Percentiles rank a stretch among this genome's conserved stretches.
phyloP scores from a whole-genome alignment of 2,797 vertebrate species.

The Octomys mimax region DNA sequence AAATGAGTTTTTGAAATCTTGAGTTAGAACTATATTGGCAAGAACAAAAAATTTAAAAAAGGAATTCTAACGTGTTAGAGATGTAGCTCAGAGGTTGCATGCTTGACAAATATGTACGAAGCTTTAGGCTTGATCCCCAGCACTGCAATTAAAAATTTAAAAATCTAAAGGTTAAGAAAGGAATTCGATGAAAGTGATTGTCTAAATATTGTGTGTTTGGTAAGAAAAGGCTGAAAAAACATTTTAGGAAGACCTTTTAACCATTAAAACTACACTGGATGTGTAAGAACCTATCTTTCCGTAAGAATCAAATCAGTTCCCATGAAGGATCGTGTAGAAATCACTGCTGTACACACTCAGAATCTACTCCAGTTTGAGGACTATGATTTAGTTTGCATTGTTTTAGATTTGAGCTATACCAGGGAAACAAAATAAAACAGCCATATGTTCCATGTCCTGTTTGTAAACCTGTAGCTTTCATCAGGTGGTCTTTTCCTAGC shows the following conservation, averaged over 20 bases:
- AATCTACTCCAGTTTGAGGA: neutral
- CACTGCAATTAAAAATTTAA: no score
- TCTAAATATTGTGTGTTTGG: neutral
- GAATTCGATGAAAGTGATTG: neutral
- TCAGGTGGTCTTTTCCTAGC: neutral
- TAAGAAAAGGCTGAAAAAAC: neutral
- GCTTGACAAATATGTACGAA: neutral
- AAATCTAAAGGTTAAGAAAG: neutral
- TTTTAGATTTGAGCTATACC: neutral
- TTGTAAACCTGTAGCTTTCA: neutral
- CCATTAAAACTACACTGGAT: neutral
- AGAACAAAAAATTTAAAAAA: conserved; percentile 8
- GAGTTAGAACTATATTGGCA: neutral
- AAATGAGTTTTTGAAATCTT: neutral
- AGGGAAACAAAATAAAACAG: neutral
- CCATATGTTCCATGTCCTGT: fast-evolving
- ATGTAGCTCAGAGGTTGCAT: neutral
- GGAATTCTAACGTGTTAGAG: neutral
- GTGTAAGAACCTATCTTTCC: neutral
- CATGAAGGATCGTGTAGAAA: neutral
- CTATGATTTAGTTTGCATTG: neutral
- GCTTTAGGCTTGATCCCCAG: no score
- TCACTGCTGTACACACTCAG: neutral
- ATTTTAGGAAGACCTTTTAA: neutral
- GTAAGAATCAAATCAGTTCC: neutral